Conservation (phyloP, 1,140 invertebrate species). For the Hyles vespertilio region DNA sequence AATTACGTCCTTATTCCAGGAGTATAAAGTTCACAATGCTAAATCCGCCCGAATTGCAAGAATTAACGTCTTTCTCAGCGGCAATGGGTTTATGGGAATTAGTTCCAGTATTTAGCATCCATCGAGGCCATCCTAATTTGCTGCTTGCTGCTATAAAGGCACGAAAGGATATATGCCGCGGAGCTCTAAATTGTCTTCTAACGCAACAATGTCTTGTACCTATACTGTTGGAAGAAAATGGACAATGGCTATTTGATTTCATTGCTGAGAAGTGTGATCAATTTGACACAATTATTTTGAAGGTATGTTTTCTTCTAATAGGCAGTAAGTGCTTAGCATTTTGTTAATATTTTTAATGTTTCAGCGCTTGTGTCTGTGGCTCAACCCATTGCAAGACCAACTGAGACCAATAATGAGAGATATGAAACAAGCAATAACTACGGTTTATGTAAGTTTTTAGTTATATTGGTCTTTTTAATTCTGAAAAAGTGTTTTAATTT, state of each 20-base stretch:
- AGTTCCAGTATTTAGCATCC: conserved; percentile 52
- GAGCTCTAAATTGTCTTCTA: conserved; percentile 46
- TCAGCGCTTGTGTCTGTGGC: conserved; percentile 55
- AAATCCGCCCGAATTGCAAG: conserved; percentile 38
- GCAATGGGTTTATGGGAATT: conserved; percentile 57
- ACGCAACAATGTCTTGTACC: conserved; percentile 44
- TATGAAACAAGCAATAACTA: conserved; percentile 60
- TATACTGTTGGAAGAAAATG: conserved; percentile 55
- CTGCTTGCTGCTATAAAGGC: conserved; percentile 46
- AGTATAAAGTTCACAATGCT: conserved; percentile 46
- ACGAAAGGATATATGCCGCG: conserved; percentile 45
- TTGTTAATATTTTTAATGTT: conserved; percentile 22
- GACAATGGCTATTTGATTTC: conserved; percentile 61
- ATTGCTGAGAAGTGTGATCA: conserved; percentile 49
- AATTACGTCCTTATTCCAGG: conserved; percentile 29
- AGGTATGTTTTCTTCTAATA: conserved; percentile 30
- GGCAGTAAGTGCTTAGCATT: too few species aligned
- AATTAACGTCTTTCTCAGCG: conserved; percentile 45
- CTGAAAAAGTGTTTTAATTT: too few species aligned
- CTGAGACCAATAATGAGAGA: conserved; percentile 57
- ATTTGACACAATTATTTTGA: conserved; percentile 55
- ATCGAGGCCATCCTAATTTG: conserved; percentile 43
- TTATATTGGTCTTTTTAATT: conserved; percentile 3
- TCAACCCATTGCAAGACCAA: conserved; percentile 64
- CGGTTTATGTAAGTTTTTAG: conserved; percentile 49